Evolutionary conservation across 2,888 invertebrate species (phyloP).

Genomic region (Idaea aversata): DNA sequence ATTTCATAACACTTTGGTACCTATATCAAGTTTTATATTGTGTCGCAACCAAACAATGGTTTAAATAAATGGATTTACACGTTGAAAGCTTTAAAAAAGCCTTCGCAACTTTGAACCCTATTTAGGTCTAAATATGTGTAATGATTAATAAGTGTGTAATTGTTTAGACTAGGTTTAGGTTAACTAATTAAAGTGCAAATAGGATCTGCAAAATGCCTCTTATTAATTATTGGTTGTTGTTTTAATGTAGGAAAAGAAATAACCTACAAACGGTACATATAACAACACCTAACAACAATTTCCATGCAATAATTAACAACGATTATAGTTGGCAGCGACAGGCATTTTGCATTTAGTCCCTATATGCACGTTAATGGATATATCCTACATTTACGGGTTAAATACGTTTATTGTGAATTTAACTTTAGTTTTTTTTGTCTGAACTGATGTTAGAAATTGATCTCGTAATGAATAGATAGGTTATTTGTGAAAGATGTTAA

Average conservation of each 20-base stretch:
- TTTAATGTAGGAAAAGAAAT: too few species aligned
- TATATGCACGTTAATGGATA: too few species aligned
- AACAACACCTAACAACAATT: too few species aligned
- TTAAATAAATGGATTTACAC: background rate
- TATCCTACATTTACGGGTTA: background rate
- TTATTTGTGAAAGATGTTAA: background rate
- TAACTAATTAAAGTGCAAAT: background rate
- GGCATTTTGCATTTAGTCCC: too few species aligned
- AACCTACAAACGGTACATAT: too few species aligned
- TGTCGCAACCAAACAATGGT: background rate
- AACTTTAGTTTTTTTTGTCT: background rate
- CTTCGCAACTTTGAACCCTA: conserved; percentile 19
- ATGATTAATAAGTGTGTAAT: background rate
- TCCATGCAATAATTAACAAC: too few species aligned
- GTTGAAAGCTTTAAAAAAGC: conserved; percentile 29
- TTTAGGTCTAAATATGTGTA: background rate
- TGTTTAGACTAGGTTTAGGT: background rate
- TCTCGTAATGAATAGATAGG: background rate
- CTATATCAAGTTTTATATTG: background rate
- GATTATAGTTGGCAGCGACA: too few species aligned
- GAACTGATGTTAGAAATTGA: background rate
- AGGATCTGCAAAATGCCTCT: too few species aligned
- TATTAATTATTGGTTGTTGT: too few species aligned
- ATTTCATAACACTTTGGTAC: too few species aligned
- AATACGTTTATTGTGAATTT: background rate